Evolutionary conservation across 2,113 vertebrate genomes (phyloP).

Genomic region (Protomyctophum bolini): DNA sequence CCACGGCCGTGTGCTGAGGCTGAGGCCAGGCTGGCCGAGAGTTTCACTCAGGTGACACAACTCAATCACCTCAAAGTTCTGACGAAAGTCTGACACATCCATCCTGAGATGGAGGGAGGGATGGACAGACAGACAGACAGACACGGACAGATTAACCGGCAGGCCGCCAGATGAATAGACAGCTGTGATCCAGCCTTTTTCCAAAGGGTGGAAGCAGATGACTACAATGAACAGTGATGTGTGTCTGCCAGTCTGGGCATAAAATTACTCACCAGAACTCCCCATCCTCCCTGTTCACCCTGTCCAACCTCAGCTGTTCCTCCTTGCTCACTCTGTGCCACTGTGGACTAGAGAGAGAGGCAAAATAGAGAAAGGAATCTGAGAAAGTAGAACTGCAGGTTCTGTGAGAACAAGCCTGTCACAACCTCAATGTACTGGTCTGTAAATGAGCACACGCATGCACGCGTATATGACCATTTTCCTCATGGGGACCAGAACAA

Average conservation of each 20-base stretch:
- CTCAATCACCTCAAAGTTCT: constrained; percentile 77
- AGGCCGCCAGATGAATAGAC: too few relatives aligned
- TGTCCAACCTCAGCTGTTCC: constrained; percentile 60
- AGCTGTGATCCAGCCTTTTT: too few relatives aligned
- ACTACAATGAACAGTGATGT: too few relatives aligned
- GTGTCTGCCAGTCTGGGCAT: too few relatives aligned
- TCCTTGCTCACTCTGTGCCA: constrained; percentile 48
- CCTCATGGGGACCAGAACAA: too few relatives aligned
- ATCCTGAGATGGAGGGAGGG: constrained; percentile 67
- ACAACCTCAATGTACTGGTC: not conserved
- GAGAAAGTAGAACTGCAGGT: constrained; percentile 75
- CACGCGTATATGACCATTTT: not conserved
- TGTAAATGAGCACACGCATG: not conserved
- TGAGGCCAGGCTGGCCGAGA: constrained; percentile 20
- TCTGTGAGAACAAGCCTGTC: constrained; percentile 68
- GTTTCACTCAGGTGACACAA: constrained; percentile 75
- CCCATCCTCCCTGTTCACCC: constrained; percentile 56
- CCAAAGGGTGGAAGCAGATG: too few relatives aligned
- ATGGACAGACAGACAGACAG: not conserved
- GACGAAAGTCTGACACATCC: constrained; percentile 75
- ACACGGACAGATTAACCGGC: too few relatives aligned
- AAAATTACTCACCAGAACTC: constrained; percentile 69
- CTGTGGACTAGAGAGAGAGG: constrained; percentile 46
- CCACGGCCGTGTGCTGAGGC: constrained; percentile 60
- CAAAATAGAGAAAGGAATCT: not conserved